Percentiles rank a stretch among this genome's conserved stretches.
These are phyloP conservation scores for Ciconia stormi DNA, from an alignment of 2,113 vertebrate species.

Conservation along the genomic window DNA sequence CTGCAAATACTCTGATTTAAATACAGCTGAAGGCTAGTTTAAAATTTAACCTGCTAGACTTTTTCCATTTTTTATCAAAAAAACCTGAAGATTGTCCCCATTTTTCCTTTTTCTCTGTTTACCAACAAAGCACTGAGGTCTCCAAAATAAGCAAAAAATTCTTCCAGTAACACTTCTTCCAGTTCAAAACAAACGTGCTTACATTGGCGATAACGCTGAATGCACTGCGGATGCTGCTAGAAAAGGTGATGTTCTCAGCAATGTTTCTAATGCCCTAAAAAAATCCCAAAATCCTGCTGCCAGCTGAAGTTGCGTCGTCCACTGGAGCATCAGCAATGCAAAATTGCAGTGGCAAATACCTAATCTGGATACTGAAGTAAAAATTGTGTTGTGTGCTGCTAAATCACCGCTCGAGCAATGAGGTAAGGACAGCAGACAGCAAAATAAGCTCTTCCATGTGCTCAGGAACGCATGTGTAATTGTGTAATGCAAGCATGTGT, in stretches of 20 bases:
- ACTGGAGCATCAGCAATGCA: not conserved
- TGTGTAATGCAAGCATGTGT: accelerated
- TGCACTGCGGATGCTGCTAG: not conserved
- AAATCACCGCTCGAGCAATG: not conserved
- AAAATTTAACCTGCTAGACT: not conserved
- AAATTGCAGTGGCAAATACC: not conserved
- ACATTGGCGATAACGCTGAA: not conserved
- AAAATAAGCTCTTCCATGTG: not conserved
- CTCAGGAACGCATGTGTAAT: not conserved
- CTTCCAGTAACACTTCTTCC: not conserved
- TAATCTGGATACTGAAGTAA: not conserved
- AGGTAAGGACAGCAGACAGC: not conserved
- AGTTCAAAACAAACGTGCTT: not conserved
- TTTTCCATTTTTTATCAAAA: not conserved
- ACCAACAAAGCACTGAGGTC: not conserved
- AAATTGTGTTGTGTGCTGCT: not conserved
- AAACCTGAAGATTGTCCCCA: not conserved
- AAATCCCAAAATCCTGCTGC: not conserved
- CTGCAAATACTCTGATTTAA: not conserved
- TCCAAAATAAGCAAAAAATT: not conserved
- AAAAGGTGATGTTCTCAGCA: not conserved
- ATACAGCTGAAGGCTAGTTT: not conserved
- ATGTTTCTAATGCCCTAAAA: not conserved
- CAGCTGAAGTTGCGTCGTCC: not conserved
- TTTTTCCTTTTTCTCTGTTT: not conserved